These are phyloP conservation scores for Sphecodes monilicornis DNA, from an alignment of 2,888 invertebrate genomes.

Conservation along the genomic window DNA sequence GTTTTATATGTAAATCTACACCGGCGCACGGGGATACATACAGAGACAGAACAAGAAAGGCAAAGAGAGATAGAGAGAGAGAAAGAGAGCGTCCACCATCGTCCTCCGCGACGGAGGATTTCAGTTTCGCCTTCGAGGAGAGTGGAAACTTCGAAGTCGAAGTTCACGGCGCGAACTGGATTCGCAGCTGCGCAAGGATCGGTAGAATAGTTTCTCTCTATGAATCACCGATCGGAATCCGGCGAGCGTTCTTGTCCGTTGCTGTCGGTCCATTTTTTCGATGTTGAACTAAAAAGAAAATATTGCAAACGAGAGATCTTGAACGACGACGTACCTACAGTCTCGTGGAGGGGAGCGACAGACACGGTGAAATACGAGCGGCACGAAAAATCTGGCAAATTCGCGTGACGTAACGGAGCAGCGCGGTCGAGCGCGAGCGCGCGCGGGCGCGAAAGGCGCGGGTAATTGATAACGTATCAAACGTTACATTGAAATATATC, in stretches of 20 bases:
- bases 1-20: constrained; percentile 70
- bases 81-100: not conserved
- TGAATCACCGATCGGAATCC: constrained; percentile 54
- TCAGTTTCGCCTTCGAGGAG: not conserved
- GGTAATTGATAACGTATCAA: constrained; percentile 60
- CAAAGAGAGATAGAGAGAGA: not conserved
- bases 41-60: not conserved
- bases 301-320: not conserved
- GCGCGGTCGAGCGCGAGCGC: no score
- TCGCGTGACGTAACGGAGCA: constrained; percentile 54
- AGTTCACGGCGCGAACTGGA: not conserved
- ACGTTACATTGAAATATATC: constrained; percentile 57
- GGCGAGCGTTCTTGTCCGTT: constrained; percentile 22
- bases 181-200: not conserved
- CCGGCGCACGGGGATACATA: constrained; percentile 19
- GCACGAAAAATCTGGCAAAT: constrained; percentile 49
- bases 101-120: constrained; percentile 39
- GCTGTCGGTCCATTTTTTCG: not conserved
- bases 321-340: not conserved
- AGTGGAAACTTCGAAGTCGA: constrained; percentile 33
- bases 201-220: constrained; percentile 7
- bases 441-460: constrained; percentile 37
- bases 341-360: not conserved
- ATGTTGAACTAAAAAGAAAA: not conserved
- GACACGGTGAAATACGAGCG: constrained; percentile 17